A percentile compares a stretch with the other conserved stretches of the same genome.
Evolutionary conservation across 2,113 vertebrate genomes (phyloP).

Genomic region (Emydura subglobosa): DNA sequence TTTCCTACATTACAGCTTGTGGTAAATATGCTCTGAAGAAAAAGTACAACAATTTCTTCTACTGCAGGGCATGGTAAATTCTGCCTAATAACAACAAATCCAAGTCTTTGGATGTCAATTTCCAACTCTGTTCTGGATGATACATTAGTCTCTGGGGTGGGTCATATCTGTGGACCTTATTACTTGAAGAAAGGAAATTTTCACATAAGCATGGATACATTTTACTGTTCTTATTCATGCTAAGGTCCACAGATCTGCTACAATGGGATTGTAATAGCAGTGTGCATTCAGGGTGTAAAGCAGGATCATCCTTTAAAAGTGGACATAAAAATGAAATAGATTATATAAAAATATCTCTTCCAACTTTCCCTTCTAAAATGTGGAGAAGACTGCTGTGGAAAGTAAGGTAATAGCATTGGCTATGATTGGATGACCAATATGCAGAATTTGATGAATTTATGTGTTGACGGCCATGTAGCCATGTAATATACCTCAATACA

Average conservation of each 20-base stretch:
- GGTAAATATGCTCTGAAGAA: constrained; percentile 14
- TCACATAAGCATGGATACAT: neutral
- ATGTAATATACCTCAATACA: neutral
- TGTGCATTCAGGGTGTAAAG: neutral
- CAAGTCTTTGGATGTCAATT: neutral
- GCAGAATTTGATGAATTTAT: neutral
- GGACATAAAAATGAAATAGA: neutral
- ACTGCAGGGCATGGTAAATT: constrained; percentile 24
- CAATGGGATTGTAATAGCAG: neutral
- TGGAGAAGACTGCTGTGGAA: neutral
- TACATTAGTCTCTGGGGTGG: neutral
- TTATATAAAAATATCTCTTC: neutral
- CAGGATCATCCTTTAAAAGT: constrained; percentile 10
- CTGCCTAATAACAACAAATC: neutral
- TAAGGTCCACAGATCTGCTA: neutral
- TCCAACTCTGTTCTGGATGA: neutral
- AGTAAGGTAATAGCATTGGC: neutral
- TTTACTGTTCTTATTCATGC: neutral
- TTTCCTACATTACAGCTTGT: neutral
- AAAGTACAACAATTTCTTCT: neutral
- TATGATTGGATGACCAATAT: neutral
- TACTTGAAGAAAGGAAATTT: neutral
- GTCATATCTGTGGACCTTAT: neutral
- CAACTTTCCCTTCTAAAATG: neutral
- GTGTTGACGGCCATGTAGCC: neutral